Base-by-base conservation (phyloP, 2,888 invertebrate genomes). In the Sphecodes monilicornis region DNA sequence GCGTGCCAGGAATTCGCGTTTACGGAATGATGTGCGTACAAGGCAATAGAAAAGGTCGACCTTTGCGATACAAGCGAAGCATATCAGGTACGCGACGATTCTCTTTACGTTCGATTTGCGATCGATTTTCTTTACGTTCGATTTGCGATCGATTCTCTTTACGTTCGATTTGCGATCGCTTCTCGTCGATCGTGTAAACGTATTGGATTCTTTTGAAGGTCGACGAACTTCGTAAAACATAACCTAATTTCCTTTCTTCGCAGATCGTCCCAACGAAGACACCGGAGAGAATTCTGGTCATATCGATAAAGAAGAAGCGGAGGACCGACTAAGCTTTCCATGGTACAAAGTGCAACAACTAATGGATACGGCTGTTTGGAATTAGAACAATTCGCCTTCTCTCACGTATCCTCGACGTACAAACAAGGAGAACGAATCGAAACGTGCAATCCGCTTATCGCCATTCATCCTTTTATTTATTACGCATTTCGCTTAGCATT, bases 11-110 rank as follows among this genome's bases (percentile, higher is more conserved):
- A 1, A 98, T 98, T 87, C 96, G 98, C 88, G 98, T 98, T 0
- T 98, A 98, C 93, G 98, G 98, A 69, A 98, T 98, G 98, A 98
- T 98, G 97, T 98, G 98, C 93, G 97, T 98, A 0, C 95, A 95
- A 90, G 93, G 93, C 57, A 94, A 92, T 82, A 93, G 95, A 88
- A 93, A 95, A 86, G 95, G 94, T 64, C 93, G 95, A 74, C 95
- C 95, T 60, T 89, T 95, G 82, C 94, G 96, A 87, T 94, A 95
- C 86, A 93, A 94, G 66, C 95, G 95, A 88, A 95, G 95, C 93
- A 90, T 94, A 82, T 91, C 95, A 39, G 95, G 95, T 95, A 89
- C 36, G 18, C 32, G 60, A 16, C 13, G 8, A 60, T 29, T 18
- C 16, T 26, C 60, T 18, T 32, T 60, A 6, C 29, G 43, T 41